Percentiles rank a stretch among this genome's conserved stretches.
These are phyloP conservation scores for Mythimna ferrago DNA, from an alignment of 2,888 invertebrate genomes.

Conservation along the genomic window DNA sequence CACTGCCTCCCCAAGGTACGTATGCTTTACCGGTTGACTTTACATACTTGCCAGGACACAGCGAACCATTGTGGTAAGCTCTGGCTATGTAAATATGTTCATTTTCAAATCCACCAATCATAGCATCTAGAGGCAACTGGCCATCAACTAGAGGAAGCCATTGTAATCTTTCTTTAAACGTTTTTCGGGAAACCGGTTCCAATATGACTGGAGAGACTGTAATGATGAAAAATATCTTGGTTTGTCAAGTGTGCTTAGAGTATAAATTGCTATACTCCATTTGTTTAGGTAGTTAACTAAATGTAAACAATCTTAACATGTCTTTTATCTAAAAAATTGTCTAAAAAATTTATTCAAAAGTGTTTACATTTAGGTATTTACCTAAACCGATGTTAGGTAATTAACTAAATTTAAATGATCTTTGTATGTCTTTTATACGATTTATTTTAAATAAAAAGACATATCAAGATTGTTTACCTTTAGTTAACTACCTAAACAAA, in stretches of 20 bases:
- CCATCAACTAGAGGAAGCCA: constrained; percentile 92
- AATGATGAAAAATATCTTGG: constrained; percentile 18
- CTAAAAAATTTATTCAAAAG: no score
- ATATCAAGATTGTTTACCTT: no score
- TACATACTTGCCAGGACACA: constrained; percentile 94
- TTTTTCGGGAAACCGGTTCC: constrained; percentile 33
- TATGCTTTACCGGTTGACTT: constrained; percentile 92
- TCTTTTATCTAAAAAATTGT: no score
- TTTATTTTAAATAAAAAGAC: no score
- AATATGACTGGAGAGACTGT: constrained; percentile 57
- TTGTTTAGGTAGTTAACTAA: no score
- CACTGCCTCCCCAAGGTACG: constrained; percentile 94
- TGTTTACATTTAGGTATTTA: no score
- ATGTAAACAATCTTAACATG: no score
- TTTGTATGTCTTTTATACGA: no score
- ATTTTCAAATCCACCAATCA: constrained; percentile 92
- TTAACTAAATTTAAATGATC: no score
- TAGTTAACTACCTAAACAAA: no score
- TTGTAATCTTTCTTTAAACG: constrained; percentile 79
- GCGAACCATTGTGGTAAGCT: constrained; percentile 92
- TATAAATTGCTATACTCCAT: no score
- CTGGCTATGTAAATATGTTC: constrained; percentile 92
- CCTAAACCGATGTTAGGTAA: no score
- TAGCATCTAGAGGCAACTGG: constrained; percentile 92
- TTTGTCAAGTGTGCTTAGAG: background rate